Evolutionary conservation across 2,797 vertebrate genomes (phyloP), one percentile per base, ranked within the genome.

Genomic region (Mormyrops boulengeri): DNA sequence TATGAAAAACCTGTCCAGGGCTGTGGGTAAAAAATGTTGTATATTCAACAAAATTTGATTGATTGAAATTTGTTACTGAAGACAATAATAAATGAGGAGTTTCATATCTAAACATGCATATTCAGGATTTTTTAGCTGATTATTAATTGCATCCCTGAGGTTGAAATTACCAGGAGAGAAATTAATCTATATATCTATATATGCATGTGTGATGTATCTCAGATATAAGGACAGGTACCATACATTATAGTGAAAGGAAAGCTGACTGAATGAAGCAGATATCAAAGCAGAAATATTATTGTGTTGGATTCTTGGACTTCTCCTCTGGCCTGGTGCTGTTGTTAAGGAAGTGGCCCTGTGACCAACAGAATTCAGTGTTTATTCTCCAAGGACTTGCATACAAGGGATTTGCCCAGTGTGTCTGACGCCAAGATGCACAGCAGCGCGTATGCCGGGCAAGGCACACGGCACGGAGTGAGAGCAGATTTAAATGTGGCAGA

Each of bases 61-160:
- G 80, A 85, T 50, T 22, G 12, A 50, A 85, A 47, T 19, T 12
- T 14, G n/a, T 85, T 85, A 50, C 8, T 50, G 73, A 49, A 50
- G 80, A 50, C 44, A 26, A 26, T 85, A 50, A 85, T 49, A 50
- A 85, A 85, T 4, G 9, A 26, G 80, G 44, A 12, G 19, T 2
- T 47, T 85, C 80, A 85, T 50, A 85, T 50, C 47, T 12, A 47
- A 85, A 85, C 80, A 50, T 47, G 41, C 41, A 50, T 50, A 85
- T 85, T 85, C 41, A 50, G 73, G 80, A 19, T 22, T 50, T 85
- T 84, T 84, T 85, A 30, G 9, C 41, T 11, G n/a, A 4, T 85
- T 85, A 85, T 85, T 85, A 85, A 85, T 85, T 85, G 44, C 47
- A 50, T 26, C 41, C 80, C 22, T 85, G 41, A 85, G 80, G 80